Evolutionary conservation across 2,797 vertebrate genomes (phyloP), one percentile per base, ranked within the genome.

Genomic region (Choloepus didactylus): DNA sequence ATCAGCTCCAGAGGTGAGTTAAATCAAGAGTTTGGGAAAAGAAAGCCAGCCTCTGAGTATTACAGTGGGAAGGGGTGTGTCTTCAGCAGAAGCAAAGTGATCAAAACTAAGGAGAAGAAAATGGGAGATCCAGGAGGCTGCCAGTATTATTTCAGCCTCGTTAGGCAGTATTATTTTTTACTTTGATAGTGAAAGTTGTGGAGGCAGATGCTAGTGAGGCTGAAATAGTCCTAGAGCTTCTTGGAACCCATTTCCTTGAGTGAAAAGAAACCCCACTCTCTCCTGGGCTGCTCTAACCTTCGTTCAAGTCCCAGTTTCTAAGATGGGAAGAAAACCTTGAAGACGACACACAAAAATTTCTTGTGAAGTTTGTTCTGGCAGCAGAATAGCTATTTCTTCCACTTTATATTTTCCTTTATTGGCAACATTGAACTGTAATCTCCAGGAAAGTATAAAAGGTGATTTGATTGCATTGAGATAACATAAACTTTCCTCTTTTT

Each of bases 371-470:
- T 89, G 23, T 91, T 86, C 29, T 56, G 75, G 46, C n/a, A 90
- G 76, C 56, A 92, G 64, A 87, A 87, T 85, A 95, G 49, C 38
- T 96, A 72, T 94, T 96, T 75, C 27, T 92, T 92, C 75, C 66
- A 92, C 60, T 96, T 93, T 93, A 41, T 87, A 76, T 84, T 96
- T 87, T 83, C 35, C 41, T 70, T 96, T 77, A 83, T 85, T 94
- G 76, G 70, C 49, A 75, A 87, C 29, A 89, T 84, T 91, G 81
- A 86, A 93, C 27, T 96, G 16, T 87, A 89, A 94, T 91, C 60
- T 69, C 69, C 41, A 92, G 73, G 51, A 92, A 96, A 93, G 46
- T 81, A 95, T 92, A 70, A 86, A 94, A 91, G 56, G 94, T 81
- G 46, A 95, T 95, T 93, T 95, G 60, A 85, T 80, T 93, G 38